These are phyloP conservation scores for Venustoraphidia nigricollis DNA, from an alignment of 2,888 invertebrate species.

Conservation along the genomic window DNA sequence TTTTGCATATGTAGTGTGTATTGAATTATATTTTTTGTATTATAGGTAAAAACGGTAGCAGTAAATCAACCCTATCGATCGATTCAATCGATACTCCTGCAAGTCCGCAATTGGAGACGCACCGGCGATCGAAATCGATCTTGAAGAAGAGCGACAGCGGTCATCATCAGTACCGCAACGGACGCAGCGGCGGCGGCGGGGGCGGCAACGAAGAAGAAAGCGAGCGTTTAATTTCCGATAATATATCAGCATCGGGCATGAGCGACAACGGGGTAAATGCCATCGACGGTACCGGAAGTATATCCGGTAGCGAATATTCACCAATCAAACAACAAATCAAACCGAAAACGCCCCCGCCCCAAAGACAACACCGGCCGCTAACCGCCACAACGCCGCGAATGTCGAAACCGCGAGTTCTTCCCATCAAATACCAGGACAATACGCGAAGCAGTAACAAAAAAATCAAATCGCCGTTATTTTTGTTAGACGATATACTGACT, in stretches of 20 bases:
- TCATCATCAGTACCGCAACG: constrained; percentile 18
- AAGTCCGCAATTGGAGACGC: constrained; percentile 46
- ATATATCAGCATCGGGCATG: constrained; percentile 38
- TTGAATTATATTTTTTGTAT: constrained; percentile 6
- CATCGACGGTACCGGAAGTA: constrained; percentile 14
- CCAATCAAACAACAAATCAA: constrained; percentile 16
- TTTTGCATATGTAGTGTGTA: too few relatives aligned
- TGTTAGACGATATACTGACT: constrained; percentile 28
- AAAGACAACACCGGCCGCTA: constrained; percentile 9
- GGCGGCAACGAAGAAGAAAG: constrained; percentile 50
- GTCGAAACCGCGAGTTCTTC: neutral
- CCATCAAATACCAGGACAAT: neutral
- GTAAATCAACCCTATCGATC: constrained; percentile 49
- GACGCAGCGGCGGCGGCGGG: constrained; percentile 25
- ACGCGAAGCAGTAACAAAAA: constrained; percentile 1
- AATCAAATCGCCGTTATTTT: constrained; percentile 24
- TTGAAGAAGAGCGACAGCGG: constrained; percentile 57
- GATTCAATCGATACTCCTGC: constrained; percentile 50
- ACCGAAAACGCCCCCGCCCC: constrained; percentile 21
- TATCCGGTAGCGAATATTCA: constrained; percentile 25
- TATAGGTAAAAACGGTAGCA: constrained; percentile 37
- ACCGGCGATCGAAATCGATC: constrained; percentile 57
- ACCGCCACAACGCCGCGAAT: neutral
- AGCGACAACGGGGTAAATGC: constrained; percentile 31
- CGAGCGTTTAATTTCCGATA: constrained; percentile 55